Percentiles rank a stretch among this genome's conserved stretches.
Evolutionary conservation across 2,888 invertebrate species (phyloP).

Genomic region (Coelinius sp.): DNA sequence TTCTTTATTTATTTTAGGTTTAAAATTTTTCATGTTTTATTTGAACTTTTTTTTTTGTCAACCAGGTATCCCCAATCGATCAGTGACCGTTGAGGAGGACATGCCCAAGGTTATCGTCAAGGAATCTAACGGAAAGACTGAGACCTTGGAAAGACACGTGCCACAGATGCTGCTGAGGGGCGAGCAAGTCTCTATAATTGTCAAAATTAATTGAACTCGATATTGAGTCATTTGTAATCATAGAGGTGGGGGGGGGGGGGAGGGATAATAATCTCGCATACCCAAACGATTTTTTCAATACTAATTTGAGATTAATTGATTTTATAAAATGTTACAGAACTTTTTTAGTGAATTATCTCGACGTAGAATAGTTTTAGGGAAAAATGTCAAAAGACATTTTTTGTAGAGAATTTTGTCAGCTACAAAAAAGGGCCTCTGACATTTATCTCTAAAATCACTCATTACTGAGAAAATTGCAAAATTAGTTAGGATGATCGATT

Average conservation of each 20-base stretch:
- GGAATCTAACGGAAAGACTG: conserved; percentile 75
- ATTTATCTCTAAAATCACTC: neutral
- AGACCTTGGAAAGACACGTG: conserved; percentile 79
- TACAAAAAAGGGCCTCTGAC: neutral
- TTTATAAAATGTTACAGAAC: too few relatives aligned
- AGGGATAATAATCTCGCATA: too few relatives aligned
- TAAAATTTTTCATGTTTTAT: neutral
- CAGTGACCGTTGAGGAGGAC: conserved; percentile 71
- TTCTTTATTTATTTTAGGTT: neutral
- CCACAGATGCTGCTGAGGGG: conserved; percentile 82
- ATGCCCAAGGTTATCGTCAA: conserved; percentile 75
- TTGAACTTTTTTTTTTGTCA: conserved; percentile 19
- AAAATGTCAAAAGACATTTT: neutral
- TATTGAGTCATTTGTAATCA: too few relatives aligned
- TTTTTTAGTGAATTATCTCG: neutral
- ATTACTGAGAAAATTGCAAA: neutral
- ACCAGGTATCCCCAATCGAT: conserved; percentile 50
- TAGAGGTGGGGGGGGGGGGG: neutral
- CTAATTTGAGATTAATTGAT: neutral
- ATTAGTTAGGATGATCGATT: too few relatives aligned
- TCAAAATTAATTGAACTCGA: conserved; percentile 59
- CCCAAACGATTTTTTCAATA: too few relatives aligned
- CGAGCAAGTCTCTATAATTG: conserved; percentile 80
- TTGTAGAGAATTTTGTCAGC: neutral
- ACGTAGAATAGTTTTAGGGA: neutral